Conservation (phyloP, 2,888 invertebrate genomes). For the Acrobasis repandana region DNA sequence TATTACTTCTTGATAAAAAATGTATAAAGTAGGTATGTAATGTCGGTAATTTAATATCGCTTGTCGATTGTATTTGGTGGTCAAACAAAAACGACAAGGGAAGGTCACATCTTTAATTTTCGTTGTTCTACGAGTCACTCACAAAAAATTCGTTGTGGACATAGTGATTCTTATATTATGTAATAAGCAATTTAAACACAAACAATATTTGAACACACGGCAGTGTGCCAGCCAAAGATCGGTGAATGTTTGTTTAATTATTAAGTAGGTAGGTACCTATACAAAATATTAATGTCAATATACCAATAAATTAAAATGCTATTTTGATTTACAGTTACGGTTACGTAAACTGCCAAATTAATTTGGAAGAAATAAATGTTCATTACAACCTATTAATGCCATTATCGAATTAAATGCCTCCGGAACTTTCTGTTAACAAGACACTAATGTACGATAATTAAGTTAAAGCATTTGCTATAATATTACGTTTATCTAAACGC, state of each 20-base stretch:
- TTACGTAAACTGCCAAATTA: background rate
- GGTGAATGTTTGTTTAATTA: no score
- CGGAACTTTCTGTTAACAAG: constrained; percentile 7
- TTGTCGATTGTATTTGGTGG: constrained; percentile 1
- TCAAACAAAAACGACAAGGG: background rate
- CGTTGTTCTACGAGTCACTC: background rate
- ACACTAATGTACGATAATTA: background rate
- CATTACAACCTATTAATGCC: background rate
- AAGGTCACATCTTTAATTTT: background rate
- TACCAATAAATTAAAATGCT: background rate
- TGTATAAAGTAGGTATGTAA: background rate
- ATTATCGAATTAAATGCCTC: constrained; percentile 8
- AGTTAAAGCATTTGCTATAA: background rate
- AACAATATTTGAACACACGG: no score
- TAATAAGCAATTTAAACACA: no score
- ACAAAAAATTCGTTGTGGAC: background rate
- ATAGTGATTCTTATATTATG: background rate
- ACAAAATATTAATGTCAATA: background rate
- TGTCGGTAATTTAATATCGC: constrained; percentile 1
- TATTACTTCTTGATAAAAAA: constrained; percentile 1
- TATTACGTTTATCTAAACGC: background rate
- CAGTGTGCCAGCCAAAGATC: no score
- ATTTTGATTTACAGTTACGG: background rate
- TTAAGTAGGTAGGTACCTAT: no score
- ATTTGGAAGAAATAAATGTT: constrained; percentile 3